phyloP scores from a whole-genome alignment of 2,888 invertebrate genomes.

The Zygogramma bicolorata region DNA sequence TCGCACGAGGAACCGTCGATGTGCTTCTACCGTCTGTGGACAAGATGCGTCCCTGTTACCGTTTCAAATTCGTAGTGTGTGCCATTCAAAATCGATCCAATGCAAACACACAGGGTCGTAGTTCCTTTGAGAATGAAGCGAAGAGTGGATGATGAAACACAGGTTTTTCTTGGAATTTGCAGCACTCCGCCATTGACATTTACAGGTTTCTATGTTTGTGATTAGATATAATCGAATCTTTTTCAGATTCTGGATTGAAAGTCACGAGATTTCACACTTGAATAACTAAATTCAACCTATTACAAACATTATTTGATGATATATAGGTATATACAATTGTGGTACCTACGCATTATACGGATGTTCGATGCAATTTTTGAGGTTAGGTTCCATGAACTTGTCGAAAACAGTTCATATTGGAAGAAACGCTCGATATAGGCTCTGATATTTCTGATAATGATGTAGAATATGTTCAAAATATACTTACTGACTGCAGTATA shows the following conservation, averaged over 20 bases:
- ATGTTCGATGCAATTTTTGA: conserved; percentile 50
- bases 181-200: not conserved
- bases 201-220: not conserved
- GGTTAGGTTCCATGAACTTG: conserved; percentile 48
- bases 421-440: not conserved
- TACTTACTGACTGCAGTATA: conserved; percentile 30
- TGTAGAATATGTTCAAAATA: not conserved
- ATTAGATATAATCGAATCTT: not conserved
- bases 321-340: too few species aligned
- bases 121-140: too few species aligned
- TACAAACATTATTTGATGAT: too few species aligned
- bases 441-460: not conserved
- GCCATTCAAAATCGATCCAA: not conserved
- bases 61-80: not conserved
- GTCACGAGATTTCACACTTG: too few species aligned
- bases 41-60: not conserved
- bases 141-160: too few species aligned
- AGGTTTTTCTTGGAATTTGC: not conserved
- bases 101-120: too few species aligned
- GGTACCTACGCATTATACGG: conserved; percentile 50
- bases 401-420: not conserved
- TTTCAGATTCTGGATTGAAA: not conserved
- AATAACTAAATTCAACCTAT: too few species aligned
- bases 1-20: conserved; percentile 47
- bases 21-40: too few species aligned